Evolutionary conservation across 2,888 invertebrate genomes (phyloP).

Genomic region (Lycaena phlaeas): DNA sequence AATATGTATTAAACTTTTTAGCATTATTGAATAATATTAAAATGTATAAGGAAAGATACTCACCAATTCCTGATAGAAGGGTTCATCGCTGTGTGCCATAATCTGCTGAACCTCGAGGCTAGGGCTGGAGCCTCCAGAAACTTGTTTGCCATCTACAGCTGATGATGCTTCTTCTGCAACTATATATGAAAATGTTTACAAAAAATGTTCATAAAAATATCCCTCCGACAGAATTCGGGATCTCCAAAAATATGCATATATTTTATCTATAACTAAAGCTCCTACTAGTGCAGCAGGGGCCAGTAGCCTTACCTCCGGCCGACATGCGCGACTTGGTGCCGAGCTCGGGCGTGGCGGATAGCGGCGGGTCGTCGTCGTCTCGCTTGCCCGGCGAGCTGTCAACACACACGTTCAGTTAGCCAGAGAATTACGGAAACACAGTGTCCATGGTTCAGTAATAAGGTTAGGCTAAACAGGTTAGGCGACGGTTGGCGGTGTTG

Average conservation of each 20-base stretch:
- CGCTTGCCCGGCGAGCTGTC: slow-evolving; percentile 59
- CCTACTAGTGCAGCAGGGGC: too few relatives aligned
- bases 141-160: slow-evolving; percentile 38
- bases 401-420: background rate
- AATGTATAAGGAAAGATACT: background rate
- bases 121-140: slow-evolving; percentile 90
- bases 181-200: background rate
- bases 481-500: too few relatives aligned
- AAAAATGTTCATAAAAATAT: too few relatives aligned
- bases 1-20: too few relatives aligned
- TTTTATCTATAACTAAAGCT: too few relatives aligned
- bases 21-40: too few relatives aligned
- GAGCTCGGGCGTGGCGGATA: slow-evolving; percentile 51
- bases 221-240: too few relatives aligned
- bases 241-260: too few relatives aligned
- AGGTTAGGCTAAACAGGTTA: too few relatives aligned
- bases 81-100: slow-evolving; percentile 70
- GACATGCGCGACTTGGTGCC: slow-evolving; percentile 29
- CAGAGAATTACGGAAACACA: too few relatives aligned
- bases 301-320: slow-evolving; percentile 27
- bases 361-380: slow-evolving; percentile 57
- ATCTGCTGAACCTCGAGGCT: slow-evolving; percentile 93
- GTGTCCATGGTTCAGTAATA: too few relatives aligned
- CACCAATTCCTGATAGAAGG: slow-evolving; percentile 36
- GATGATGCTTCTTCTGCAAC: slow-evolving; percentile 14